phyloP scores from a whole-genome alignment of 2,797 vertebrate genomes.

The Notoglanidium macrostoma region DNA sequence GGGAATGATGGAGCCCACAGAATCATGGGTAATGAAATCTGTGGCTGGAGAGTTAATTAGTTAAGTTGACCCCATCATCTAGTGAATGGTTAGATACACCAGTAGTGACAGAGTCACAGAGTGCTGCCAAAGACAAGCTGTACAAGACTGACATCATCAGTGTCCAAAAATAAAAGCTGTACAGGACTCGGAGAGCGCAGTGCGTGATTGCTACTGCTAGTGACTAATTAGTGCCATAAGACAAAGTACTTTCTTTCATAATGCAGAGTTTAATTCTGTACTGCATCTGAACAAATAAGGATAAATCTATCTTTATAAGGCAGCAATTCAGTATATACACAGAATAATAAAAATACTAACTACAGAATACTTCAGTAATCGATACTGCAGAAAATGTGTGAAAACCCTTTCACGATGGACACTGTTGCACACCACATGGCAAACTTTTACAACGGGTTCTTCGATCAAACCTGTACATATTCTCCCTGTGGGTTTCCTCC shows the following conservation, averaged over 20 bases:
- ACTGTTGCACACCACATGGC: neutral
- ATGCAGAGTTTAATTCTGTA: neutral
- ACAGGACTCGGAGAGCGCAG: neutral
- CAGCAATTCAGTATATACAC: neutral
- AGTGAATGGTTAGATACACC: constrained; percentile 26
- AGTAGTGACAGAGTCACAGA: constrained; percentile 22
- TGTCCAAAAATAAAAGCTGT: constrained; percentile 17
- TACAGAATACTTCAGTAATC: neutral
- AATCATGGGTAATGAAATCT: constrained; percentile 77
- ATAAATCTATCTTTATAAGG: neutral
- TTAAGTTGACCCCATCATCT: constrained; percentile 77
- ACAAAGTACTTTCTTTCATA: neutral
- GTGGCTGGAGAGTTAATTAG: constrained; percentile 77
- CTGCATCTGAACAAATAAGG: neutral
- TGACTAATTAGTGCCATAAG: neutral
- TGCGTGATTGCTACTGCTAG: neutral
- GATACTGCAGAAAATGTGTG: neutral
- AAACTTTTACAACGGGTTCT: neutral
- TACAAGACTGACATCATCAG: neutral
- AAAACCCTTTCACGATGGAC: neutral
- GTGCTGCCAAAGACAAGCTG: neutral
- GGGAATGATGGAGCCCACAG: constrained; percentile 38
- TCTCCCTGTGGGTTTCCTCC: too few relatives aligned
- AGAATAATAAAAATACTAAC: neutral
- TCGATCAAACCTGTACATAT: too few relatives aligned